Percentiles rank a stretch among this genome's conserved stretches.
These are phyloP conservation scores for Karalla daura DNA, from an alignment of 2,797 vertebrate species.

Conservation along the genomic window DNA sequence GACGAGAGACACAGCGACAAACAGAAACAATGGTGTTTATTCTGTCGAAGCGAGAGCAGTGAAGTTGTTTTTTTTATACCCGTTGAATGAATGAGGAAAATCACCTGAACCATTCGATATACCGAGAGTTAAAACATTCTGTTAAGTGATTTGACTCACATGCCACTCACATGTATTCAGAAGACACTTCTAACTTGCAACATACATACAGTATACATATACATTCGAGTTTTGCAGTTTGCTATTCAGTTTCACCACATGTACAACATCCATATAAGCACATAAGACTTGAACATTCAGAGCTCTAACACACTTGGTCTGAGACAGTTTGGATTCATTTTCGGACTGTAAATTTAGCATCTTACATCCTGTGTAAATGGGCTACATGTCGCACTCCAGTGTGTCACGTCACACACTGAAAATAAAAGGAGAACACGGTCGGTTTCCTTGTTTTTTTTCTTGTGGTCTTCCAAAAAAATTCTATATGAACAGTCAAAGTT, in stretches of 20 bases:
- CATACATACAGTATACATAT: slow-evolving; percentile 56
- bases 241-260: slow-evolving; percentile 64
- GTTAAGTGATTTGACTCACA: slow-evolving; percentile 46
- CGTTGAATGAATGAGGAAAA: slow-evolving; percentile 30
- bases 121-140: slow-evolving; percentile 36
- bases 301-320: slow-evolving; percentile 30
- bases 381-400: slow-evolving; percentile 45
- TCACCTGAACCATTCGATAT: slow-evolving; percentile 20
- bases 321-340: slow-evolving; percentile 29
- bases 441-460: neutral
- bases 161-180: slow-evolving; percentile 58
- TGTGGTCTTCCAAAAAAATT: neutral
- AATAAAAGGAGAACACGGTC: accelerated
- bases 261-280: slow-evolving; percentile 65
- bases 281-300: slow-evolving; percentile 58
- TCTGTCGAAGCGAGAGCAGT: slow-evolving; percentile 41
- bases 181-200: slow-evolving; percentile 53
- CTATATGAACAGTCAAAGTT: neutral
- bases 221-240: slow-evolving; percentile 73
- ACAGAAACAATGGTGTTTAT: slow-evolving; percentile 59
- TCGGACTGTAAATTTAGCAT: slow-evolving; percentile 27
- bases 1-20: neutral
- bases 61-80: slow-evolving; percentile 28
- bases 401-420: slow-evolving; percentile 4
- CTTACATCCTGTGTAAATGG: slow-evolving; percentile 40